Evolutionary conservation across 2,888 invertebrate genomes (phyloP), one percentile per base, ranked within the genome.

Genomic region (Drosophila affinis): DNA sequence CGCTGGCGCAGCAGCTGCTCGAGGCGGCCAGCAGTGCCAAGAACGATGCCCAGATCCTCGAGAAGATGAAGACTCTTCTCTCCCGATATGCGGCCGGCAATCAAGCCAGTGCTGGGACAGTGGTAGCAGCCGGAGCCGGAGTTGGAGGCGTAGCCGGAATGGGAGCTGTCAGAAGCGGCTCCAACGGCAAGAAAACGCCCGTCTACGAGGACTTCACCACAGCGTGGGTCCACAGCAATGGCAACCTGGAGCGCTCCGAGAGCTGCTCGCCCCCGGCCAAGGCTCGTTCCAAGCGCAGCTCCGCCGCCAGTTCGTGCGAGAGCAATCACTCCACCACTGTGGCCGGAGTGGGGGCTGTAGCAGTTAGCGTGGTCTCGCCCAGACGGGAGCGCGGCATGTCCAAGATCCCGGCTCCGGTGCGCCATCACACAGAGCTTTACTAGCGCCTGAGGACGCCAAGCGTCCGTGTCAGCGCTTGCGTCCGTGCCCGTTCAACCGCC

Each of bases 151-250:
- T 57, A 76, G 29, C 45, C 60, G 70, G 51, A n/a, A 1, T 45
- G 0, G 54, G 46, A 7, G 9, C 60, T n/a, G 29, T 9, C 45
- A 34, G 29, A 21, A 14, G 9, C 24, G 56, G 49, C 18, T 48
- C 48, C 10, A 61, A 45, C 27, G 80, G 82, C 61, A 90, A 89
- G 27, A 82, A 89, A 60, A 94, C 94, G 2, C 78, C 88, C 2
- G 94, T 95, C 57, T 95, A 94, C 55, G 94, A 95, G 75, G 95
- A 95, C 77, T 95, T 89, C 52, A 95, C 95, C 9, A 94, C 95
- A 29, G 95, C 95, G 12, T 95, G 95, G 95, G 95, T 95, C 34
- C 95, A 95, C 92, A 95, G 95, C 76, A 95, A 95, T 90, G 95
- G 95, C 0, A 94, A 94, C 75, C 90, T 95, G 55, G 94, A 94